Evolutionary conservation across 2,888 invertebrate species (phyloP), one percentile per base, ranked within the genome.

Genomic region (Molanna angustata): DNA sequence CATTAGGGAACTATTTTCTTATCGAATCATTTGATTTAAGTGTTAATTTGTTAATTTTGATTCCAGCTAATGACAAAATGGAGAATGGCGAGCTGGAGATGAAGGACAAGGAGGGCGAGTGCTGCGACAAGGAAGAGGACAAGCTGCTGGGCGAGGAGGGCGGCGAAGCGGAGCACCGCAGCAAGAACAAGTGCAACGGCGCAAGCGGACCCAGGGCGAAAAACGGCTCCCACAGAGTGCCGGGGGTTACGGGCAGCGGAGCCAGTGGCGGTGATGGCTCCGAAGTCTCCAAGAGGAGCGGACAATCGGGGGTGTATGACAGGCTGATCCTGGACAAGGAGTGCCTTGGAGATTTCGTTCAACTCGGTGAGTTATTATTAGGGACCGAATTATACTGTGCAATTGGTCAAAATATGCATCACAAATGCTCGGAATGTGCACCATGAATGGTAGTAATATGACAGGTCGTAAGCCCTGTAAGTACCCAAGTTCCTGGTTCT

Each of bases 81-180:
- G 87, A 87, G 68, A 80, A 79, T 61, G 80, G 78, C 0, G 78
- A 79, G 48, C 65, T 83, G 3, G 84, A 86, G 65, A 72, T 83
- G 74, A 82, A 82, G 60, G 82, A 83, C 49, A 61, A 75, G 66
- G 80, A 79, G n/a, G 79, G 78, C 2, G 80, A 79, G n/a, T 79
- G 78, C 2, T 83, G 81, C 43, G 44, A 44, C 18, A 20, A 37
- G 3, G 80, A 80, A 6, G 79, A 27, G 3, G 48, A 48, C 18
- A 77, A 74, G 64, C 68, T 79, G 58, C 80, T 76, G 56, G 80
- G 79, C 66, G 39, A 33, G 11, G 83, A 81, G 43, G 80, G 80
- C 46, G 2, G 67, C 69, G 1, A 68, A 68, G 60, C 32, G 1
- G 53, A 45, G 16, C 17, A 19, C 13, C 13, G 35, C 18, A 51